phyloP scores from a whole-genome alignment of 2,113 vertebrate species.

The Cottus gobio region DNA sequence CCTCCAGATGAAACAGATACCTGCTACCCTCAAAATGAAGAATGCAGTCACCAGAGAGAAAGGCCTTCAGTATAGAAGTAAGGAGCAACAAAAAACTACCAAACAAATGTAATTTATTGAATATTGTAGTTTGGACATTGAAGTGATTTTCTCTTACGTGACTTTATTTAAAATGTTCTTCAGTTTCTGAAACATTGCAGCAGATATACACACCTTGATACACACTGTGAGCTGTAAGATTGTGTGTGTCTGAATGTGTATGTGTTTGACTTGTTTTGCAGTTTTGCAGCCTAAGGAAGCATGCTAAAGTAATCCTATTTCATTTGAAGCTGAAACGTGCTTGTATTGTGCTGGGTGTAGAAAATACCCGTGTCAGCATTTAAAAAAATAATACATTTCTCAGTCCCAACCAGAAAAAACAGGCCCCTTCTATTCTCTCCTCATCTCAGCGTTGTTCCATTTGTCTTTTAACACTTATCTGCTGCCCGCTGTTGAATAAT shows the following conservation, averaged over 20 bases:
- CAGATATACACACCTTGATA: not conserved
- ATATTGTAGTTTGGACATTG: not conserved
- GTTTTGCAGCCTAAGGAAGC: conserved; percentile 44
- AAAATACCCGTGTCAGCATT: conserved; percentile 42
- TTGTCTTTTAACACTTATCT: conserved; percentile 65
- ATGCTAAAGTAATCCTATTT: conserved; percentile 65
- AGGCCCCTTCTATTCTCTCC: conserved; percentile 24
- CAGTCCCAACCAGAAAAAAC: conserved; percentile 22
- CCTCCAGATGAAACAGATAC: no score
- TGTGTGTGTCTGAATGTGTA: conserved; percentile 11
- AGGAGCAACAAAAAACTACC: no score
- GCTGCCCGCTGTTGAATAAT: conserved; percentile 54
- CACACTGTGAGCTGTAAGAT: conserved; percentile 9
- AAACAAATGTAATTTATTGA: no score
- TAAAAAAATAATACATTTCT: conserved; percentile 19
- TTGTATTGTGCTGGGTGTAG: conserved; percentile 27
- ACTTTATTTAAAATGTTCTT: not conserved
- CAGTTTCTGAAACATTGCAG: not conserved
- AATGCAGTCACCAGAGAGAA: no score
- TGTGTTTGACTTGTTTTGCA: conserved; percentile 35
- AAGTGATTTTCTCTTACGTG: not conserved
- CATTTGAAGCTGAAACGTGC: conserved; percentile 49
- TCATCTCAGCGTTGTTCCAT: conserved; percentile 60
- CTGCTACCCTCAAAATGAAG: no score
- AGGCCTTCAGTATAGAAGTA: no score